Conservation (phyloP, 2,113 vertebrate genomes). For the Noturus placidus region DNA sequence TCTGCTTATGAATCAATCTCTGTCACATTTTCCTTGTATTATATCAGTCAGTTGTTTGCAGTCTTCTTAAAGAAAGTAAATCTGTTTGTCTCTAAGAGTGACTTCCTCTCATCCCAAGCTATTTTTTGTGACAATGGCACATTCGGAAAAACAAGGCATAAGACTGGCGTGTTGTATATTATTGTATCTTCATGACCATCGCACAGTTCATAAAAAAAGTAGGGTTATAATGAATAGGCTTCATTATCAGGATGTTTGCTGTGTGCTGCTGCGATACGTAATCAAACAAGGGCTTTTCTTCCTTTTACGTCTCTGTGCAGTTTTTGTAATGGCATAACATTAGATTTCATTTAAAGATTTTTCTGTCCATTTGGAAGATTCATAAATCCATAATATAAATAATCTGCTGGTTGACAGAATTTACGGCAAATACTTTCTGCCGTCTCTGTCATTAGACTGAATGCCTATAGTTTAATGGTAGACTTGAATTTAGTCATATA, state of each 20-base stretch:
- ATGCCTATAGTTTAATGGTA: background rate
- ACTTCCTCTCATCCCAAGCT: background rate
- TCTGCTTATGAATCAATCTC: background rate
- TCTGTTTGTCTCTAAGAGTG: background rate
- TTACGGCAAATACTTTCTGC: background rate
- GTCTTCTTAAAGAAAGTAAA: background rate
- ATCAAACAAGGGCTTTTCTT: background rate
- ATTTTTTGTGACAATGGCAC: background rate
- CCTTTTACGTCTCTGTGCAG: background rate
- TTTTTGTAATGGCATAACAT: background rate
- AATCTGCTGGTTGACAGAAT: background rate
- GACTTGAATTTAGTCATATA: background rate
- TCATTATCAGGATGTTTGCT: background rate
- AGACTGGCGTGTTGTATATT: background rate
- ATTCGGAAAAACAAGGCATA: background rate
- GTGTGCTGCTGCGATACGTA: background rate
- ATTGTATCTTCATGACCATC: background rate
- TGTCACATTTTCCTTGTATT: conserved; percentile 43
- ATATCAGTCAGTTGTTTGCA: background rate
- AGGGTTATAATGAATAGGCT: background rate
- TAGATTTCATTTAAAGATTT: background rate
- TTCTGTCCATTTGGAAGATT: background rate
- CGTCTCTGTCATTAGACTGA: background rate
- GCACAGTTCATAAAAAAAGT: background rate
- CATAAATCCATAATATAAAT: background rate